Evolutionary conservation across 2,888 invertebrate species (phyloP), one percentile per base, ranked within the genome.

Genomic region (Phyllotreta striolata): DNA sequence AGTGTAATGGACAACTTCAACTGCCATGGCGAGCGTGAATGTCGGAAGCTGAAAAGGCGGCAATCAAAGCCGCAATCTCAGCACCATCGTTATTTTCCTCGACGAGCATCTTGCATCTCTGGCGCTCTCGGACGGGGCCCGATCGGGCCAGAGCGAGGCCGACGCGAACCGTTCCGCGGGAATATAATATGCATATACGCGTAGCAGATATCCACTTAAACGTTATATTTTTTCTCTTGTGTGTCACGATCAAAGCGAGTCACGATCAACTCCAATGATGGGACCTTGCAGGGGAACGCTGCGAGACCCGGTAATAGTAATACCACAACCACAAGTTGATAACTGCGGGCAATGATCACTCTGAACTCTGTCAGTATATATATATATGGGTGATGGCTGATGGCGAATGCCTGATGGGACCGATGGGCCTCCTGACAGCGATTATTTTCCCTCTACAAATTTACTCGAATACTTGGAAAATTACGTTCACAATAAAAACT

Each of bases 171-270:
- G 57, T 62, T 61, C 69, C 67, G 66, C 64, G 66, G 66, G 69
- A 73, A 72, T 68, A 70, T 72, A 75, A 75, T 74, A 75, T 76
- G 74, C 75, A 74, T 75, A 76, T 76, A 73, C 78, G 75, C 74
- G 74, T 76, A 74, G 75, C 73, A 76, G 74, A 76, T 77, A 76
- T 75, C 77, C 74, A 76, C 75, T 78, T 77, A 76, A 76, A 75
- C 74, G 74, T 73, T 73, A 67, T 72, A 73, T 76, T 74, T 74
- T 76, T 77, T 76, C 71, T 67, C 69, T 69, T 70, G 75, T 76
- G 73, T 78, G 79, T 79, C 79, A 79, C 79, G 79, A 79, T 76
- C 77, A 69, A 73, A 74, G 71, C 76, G 67, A 77, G 79, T 79
- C 79, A 79, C 79, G 79, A 79, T 73, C 77, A 70, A 62, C 74